Evolutionary conservation across 2,888 invertebrate genomes (phyloP).

Genomic region (Agonopterix heracliana): DNA sequence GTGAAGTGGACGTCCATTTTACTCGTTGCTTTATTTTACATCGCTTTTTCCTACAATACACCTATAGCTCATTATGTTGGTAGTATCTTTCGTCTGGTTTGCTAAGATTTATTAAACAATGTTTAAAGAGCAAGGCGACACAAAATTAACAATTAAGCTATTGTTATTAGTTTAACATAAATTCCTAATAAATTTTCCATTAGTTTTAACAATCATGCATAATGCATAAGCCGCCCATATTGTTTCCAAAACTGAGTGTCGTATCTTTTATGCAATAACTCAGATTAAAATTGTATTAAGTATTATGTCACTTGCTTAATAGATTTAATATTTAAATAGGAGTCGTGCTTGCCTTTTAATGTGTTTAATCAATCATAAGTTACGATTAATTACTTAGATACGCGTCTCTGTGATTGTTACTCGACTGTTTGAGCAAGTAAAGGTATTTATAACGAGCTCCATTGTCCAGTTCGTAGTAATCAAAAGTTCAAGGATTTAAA

Average conservation of each 20-base stretch:
- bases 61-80: not conserved
- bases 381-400: constrained; percentile 74
- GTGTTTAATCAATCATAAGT: constrained; percentile 74
- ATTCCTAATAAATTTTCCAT: constrained; percentile 54
- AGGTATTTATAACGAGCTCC: constrained; percentile 58
- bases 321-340: constrained; percentile 71
- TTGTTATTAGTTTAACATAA: constrained; percentile 58
- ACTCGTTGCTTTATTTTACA: constrained; percentile 7
- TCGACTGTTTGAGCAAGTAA: constrained; percentile 45
- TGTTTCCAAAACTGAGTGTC: constrained; percentile 60
- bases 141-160: constrained; percentile 49
- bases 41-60: constrained; percentile 1
- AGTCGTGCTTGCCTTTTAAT: constrained; percentile 68
- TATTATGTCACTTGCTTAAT: constrained; percentile 69
- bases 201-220: constrained; percentile 47
- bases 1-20: constrained; percentile 20
- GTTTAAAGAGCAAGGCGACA: constrained; percentile 22
- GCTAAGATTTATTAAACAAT: not conserved
- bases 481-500: constrained; percentile 69
- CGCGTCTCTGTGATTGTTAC: constrained; percentile 52
- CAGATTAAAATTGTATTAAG: constrained; percentile 69
- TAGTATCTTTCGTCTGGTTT: not conserved
- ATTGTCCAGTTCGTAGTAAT: constrained; percentile 64
- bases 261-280: constrained; percentile 63
- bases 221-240: constrained; percentile 61